Percentiles rank a stretch among this genome's conserved stretches.
These are phyloP conservation scores for Mesocricetus auratus DNA, from an alignment of 2,113 vertebrate genomes.

Conservation along the genomic window DNA sequence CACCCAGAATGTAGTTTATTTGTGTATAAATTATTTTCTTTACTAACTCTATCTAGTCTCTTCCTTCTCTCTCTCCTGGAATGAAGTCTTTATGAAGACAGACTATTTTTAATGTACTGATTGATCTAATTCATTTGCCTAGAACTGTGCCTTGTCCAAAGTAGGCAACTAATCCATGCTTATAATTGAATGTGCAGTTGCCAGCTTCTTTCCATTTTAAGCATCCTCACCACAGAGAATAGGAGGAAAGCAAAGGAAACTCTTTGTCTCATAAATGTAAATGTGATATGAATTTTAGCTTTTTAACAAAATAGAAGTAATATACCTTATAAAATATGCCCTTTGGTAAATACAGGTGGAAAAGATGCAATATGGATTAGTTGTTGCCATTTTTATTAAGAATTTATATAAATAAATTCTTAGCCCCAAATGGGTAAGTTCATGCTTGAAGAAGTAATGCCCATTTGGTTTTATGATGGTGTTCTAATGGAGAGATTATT, in stretches of 20 bases:
- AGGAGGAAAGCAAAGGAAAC: neutral
- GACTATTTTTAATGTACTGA: neutral
- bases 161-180: neutral
- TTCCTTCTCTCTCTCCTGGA: accelerated
- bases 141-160: neutral
- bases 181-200: neutral
- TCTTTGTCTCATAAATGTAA: conserved; percentile 4
- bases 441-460: neutral
- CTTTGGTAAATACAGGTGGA: neutral
- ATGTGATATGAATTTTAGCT: neutral
- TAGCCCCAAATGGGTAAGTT: neutral
- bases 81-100: neutral
- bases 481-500: neutral
- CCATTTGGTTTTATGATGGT: neutral
- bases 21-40: neutral
- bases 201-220: neutral
- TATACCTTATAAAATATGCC: neutral
- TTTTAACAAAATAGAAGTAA: conserved; percentile 23
- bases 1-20: neutral
- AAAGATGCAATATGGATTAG: neutral
- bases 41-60: neutral
- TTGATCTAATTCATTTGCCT: neutral
- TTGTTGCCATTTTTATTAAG: neutral
- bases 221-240: neutral
- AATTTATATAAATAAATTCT: neutral